Base-by-base conservation (phyloP, 2,113 vertebrate species). In the Elachura formosa region DNA sequence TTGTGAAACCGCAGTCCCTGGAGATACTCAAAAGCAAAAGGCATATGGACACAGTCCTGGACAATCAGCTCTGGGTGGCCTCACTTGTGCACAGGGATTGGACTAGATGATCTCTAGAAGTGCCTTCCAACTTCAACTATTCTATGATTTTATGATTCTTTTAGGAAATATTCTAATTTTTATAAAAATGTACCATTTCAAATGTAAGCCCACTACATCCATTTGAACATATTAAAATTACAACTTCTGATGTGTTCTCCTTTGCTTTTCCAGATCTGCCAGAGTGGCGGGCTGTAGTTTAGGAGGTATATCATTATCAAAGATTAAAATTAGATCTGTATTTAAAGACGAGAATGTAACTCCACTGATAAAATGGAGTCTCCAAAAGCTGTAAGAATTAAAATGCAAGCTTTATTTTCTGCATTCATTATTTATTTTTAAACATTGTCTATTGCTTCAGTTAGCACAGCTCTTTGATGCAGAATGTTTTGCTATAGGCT, bases 401-500 rank as follows among this genome's bases (percentile, higher is more conserved):
- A 87, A 86, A 94, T 79, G 63, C 75, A 82, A 81, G 24, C 12
- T 93, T 91, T 89, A 69, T 90, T 94, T 95, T 93, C 52, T 82
- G 24, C 33, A 72, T 90, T 73, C 48, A 64, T 83, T 85, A 82
- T 90, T 92, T 80, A 25, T 83, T 93, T 93, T 89, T 96, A 95
- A 96, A 93, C 62, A 93, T 48, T 79, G 54, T 87, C 69, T 90
- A 66, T 69, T 90, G 51, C 64, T 19, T 69, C 55, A 67, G 52
- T 84, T 40, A 24, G 10, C 19, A 84, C 20, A 73, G 38, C 51
- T 93, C 93, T 97, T 96, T 97, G 95, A 97, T 92, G 83, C 52
- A 89, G 79, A 71, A 84, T 55, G 31, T 90, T 96, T 94, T 82
- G 81, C 95, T 96, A 92, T 62, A 72, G 92, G 96, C 92, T 94